Conservation (phyloP, 2,888 invertebrate genomes). For the Pristionchus maxplancki region DNA sequence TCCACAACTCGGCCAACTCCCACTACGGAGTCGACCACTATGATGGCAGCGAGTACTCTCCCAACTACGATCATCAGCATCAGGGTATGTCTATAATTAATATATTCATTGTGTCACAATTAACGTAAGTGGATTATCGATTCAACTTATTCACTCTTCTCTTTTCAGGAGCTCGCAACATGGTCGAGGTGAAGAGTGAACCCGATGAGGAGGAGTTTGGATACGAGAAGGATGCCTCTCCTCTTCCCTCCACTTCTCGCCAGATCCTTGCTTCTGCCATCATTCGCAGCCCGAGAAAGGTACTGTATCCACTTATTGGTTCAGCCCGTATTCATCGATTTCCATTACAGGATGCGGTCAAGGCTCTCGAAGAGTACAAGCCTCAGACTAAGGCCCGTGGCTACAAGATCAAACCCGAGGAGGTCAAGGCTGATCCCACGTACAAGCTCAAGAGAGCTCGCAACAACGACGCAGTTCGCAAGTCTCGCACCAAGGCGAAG, state of each 20-base stretch:
- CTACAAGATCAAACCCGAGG: slow-evolving; percentile 45
- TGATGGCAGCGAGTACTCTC: slow-evolving; percentile 14
- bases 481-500: slow-evolving; percentile 61
- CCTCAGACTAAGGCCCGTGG: slow-evolving; percentile 47
- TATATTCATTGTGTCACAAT: not conserved
- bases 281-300: not conserved
- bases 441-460: slow-evolving; percentile 63
- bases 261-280: not conserved
- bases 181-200: slow-evolving; percentile 43
- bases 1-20: not conserved
- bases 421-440: slow-evolving; percentile 60
- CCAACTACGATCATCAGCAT: slow-evolving; percentile 1
- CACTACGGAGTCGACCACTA: not conserved
- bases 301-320: not conserved
- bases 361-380: slow-evolving; percentile 43
- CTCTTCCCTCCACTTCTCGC: slow-evolving; percentile 30
- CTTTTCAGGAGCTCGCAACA: not conserved
- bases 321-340: not conserved
- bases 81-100: not conserved
- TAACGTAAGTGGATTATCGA: not conserved
- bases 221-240: slow-evolving; percentile 33
- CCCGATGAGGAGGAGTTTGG: slow-evolving; percentile 11
- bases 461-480: slow-evolving; percentile 67
- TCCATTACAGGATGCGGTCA: slow-evolving; percentile 12
- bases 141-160: not conserved